Conservation (phyloP, 2,113 vertebrate species). For the Emydura subglobosa region DNA sequence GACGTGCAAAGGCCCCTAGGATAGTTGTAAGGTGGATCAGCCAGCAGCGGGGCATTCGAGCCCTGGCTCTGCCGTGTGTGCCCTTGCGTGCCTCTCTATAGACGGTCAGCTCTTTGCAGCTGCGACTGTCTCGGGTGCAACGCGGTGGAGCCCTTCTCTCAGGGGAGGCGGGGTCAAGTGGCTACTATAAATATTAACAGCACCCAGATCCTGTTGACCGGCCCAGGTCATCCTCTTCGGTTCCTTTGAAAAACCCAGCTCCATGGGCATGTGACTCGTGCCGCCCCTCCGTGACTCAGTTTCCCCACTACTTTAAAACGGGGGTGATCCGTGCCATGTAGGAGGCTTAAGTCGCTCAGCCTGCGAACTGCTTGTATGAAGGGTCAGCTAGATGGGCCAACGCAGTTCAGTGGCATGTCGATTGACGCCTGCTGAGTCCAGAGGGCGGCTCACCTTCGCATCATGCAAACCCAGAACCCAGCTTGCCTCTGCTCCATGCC, state of each 20-base stretch:
- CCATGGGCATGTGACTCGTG: not conserved
- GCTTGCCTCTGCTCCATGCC: not conserved
- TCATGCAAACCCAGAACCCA: accelerated
- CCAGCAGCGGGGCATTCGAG: not conserved
- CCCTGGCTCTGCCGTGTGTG: not conserved
- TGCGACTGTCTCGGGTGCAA: not conserved
- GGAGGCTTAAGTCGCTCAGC: not conserved
- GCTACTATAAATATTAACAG: not conserved
- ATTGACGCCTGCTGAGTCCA: not conserved
- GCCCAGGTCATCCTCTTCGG: not conserved
- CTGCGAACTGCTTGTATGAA: not conserved
- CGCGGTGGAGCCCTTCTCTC: not conserved
- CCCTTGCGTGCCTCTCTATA: not conserved
- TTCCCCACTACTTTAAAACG: not conserved
- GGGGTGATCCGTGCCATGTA: not conserved
- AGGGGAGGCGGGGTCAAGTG: not conserved
- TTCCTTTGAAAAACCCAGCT: not conserved
- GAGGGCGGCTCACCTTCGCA: not conserved
- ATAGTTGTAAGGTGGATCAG: accelerated
- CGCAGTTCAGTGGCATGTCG: not conserved
- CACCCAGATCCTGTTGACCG: not conserved
- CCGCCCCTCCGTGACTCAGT: not conserved
- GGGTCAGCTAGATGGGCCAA: not conserved
- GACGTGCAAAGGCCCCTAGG: not conserved
- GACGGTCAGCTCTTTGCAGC: not conserved